These are phyloP conservation scores for Pyrochroa serraticornis DNA, from an alignment of 2,888 invertebrate species.

Conservation along the genomic window DNA sequence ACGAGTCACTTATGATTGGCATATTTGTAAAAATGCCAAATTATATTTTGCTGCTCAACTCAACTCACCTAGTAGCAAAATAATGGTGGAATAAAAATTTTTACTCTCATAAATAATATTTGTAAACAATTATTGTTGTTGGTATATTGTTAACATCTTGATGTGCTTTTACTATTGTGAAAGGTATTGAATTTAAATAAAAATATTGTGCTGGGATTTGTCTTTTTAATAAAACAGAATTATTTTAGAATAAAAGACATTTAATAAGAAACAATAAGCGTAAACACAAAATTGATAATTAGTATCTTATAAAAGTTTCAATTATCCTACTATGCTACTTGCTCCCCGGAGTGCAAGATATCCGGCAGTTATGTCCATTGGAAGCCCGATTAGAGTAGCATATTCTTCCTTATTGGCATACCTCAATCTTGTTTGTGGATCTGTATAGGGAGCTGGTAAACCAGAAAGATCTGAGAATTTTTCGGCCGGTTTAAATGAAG, in stretches of 20 bases:
- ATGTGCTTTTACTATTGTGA: too few relatives aligned
- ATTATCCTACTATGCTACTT: slow-evolving; percentile 73
- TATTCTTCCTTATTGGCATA: slow-evolving; percentile 89
- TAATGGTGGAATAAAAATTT: slow-evolving; percentile 52
- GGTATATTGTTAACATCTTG: background rate
- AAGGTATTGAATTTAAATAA: too few relatives aligned
- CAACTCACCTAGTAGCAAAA: slow-evolving; percentile 49
- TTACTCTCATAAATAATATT: too few relatives aligned
- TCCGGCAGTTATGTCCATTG: slow-evolving; percentile 91
- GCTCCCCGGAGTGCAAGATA: slow-evolving; percentile 86
- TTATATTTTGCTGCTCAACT: slow-evolving; percentile 55
- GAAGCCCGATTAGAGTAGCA: slow-evolving; percentile 80
- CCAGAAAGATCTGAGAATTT: slow-evolving; percentile 95
- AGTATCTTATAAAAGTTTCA: background rate
- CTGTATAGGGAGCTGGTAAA: slow-evolving; percentile 83
- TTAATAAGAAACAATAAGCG: background rate
- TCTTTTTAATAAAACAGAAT: background rate
- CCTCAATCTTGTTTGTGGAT: slow-evolving; percentile 87
- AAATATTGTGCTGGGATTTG: too few relatives aligned
- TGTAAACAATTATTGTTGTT: too few relatives aligned
- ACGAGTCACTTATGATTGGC: slow-evolving; percentile 65
- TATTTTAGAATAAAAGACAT: background rate
- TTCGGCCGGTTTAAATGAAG: slow-evolving; percentile 88
- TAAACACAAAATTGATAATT: too few relatives aligned
- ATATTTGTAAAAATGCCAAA: slow-evolving; percentile 34